Base-by-base conservation (phyloP, 2,888 invertebrate species). In the Piscicola geometra region DNA sequence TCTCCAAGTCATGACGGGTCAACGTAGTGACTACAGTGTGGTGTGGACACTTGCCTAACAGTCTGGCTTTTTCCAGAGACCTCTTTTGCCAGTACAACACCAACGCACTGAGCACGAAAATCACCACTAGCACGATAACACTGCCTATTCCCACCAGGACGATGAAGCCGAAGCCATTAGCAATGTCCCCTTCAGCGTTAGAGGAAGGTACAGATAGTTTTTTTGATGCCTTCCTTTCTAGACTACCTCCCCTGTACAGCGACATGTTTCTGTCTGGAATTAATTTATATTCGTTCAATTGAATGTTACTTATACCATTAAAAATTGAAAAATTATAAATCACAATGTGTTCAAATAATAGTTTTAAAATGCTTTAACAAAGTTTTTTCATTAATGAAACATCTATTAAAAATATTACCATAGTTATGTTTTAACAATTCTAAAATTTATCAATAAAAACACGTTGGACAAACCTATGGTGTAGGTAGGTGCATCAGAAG, bases 41-140 rank as follows among this genome's bases (percentile, higher is more conserved):
- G 25, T 56, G 60, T 18, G 60, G 60, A 25, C 60, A 56, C n/a
- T 56, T 56, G 3, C 60, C 60, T n/a, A 56, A 21, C 60, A 56
- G n/a, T 21, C n/a, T 56, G 3, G 60, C 60, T 25, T 56, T 56
- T n/a, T 56, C 60, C 25, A 56, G n/a, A 5, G 60, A 56, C 21
- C 60, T 18, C 25, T 56, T 56, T 56, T 56, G 60, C 60, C 60
- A 56, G 25, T 56, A 56, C 60, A 56, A 56, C 25, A 56, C 60
- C 60, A 56, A 21, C 25, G 5, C 60, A 5, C 9, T 56, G 15
- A 56, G 25, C n/a, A 56, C 60, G 25, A 56, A 56, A 21, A 56
- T 56, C n/a, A 56, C 60, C 60, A 56, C 5, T 21, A 56, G n/a
- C n/a, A 56, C 60, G 21, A 56, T 56, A 9, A 56, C 3, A 21